Evolutionary conservation across 2,797 vertebrate species (phyloP).

Genomic region (Brotula barbata): DNA sequence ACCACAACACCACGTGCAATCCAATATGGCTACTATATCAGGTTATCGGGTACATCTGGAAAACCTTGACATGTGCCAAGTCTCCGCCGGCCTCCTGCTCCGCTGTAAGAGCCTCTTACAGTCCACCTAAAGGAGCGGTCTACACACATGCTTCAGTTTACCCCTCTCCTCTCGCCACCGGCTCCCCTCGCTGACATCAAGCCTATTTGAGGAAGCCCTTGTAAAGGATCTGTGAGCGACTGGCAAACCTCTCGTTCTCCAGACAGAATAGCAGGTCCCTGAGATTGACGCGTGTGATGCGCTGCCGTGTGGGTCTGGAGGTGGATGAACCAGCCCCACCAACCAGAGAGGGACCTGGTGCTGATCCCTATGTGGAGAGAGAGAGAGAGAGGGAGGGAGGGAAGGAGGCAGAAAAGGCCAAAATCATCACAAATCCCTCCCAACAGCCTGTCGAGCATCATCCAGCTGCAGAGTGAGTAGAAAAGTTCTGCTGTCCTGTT

Average conservation of each 20-base stretch:
- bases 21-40: slow-evolving; percentile 44
- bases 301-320: slow-evolving; percentile 91
- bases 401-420: too few species aligned
- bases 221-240: slow-evolving; percentile 96
- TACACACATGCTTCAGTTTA: slow-evolving; percentile 41
- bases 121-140: slow-evolving; percentile 35
- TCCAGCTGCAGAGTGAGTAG: too few species aligned
- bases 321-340: slow-evolving; percentile 84
- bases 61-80: slow-evolving; percentile 46
- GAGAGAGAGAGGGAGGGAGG: too few species aligned
- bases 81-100: slow-evolving; percentile 33
- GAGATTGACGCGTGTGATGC: slow-evolving; percentile 99
- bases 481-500: too few species aligned
- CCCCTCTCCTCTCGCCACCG: not conserved
- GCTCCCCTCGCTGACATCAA: slow-evolving; percentile 48
- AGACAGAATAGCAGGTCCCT: slow-evolving; percentile 99
- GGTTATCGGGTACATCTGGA: slow-evolving; percentile 29
- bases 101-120: slow-evolving; percentile 38
- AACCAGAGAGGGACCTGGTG: slow-evolving; percentile 81
- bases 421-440: too few species aligned
- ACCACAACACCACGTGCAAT: slow-evolving; percentile 12
- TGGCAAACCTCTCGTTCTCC: slow-evolving; percentile 94
- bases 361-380: slow-evolving; percentile 84
- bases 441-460: too few species aligned
- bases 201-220: slow-evolving; percentile 97